Base-by-base conservation (phyloP, 2,888 invertebrate species). In the Keiferia lycopersicella region DNA sequence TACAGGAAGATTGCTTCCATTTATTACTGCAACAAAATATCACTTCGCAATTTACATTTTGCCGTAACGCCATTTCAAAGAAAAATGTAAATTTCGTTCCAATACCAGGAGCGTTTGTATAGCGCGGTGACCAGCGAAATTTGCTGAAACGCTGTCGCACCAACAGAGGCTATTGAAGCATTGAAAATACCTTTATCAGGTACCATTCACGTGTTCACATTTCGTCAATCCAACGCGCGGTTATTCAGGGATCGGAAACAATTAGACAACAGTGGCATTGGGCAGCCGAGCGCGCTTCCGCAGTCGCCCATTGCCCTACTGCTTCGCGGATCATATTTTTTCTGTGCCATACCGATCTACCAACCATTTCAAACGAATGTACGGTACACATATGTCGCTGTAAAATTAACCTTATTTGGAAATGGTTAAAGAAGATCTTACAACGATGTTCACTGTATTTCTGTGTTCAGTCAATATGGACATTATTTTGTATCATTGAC, bases 181-280 rank as follows among this genome's bases (percentile, higher is more conserved):
- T 77, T 74, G 73, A 78, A 79, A 66, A 66, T 76, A 68, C 77
- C 73, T 81, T 80, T 81, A 83, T 84, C 74, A 70, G 73, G 67
- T 78, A 71, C 77, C 83, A 84, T 81, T 87, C 84, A 84, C 82
- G 82, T 86, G 85, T 84, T 86, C 85, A 81, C 86, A 87, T 86
- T 87, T 84, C 71, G 83, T 88, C 87, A 85, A 88, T 88, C 86
- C 80, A 81, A 80, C 80, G 79, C 79, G 74, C 76, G 84, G 86
- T 84, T 85, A 85, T 88, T 86, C 84, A 84, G 85, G 87, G 89
- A 88, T 91, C 91, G 91, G 91, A 91, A 91, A 88, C 87, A 91
- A 91, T 91, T 91, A 91, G 87, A 84, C 82, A 82, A 82, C 87
- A 83, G 86, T 84, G 87, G 86, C 89, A 87, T 83, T 88, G 90